phyloP scores from a whole-genome alignment of 2,797 vertebrate genomes.

The Morus bassanus region DNA sequence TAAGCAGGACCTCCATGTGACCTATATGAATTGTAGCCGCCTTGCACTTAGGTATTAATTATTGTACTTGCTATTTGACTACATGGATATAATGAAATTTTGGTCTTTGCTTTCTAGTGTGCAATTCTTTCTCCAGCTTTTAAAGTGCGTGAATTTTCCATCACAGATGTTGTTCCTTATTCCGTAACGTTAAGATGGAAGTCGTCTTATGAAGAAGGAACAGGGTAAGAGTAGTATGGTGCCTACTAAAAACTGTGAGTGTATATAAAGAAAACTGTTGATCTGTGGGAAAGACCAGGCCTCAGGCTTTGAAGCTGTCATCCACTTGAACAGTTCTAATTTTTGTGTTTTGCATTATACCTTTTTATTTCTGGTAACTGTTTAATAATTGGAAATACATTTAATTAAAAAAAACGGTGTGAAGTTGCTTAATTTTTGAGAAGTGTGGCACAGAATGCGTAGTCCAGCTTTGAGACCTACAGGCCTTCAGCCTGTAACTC shows the following conservation, averaged over 20 bases:
- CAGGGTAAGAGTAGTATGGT: conserved; percentile 70
- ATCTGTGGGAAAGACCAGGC: neutral
- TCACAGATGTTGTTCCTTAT: conserved; percentile 80
- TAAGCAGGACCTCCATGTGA: neutral
- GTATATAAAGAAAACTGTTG: neutral
- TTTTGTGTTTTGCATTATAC: neutral
- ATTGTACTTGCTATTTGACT: neutral
- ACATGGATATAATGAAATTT: neutral
- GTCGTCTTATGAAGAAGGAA: conserved; percentile 78
- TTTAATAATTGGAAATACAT: neutral
- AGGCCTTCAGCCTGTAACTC: neutral
- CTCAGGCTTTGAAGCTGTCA: neutral
- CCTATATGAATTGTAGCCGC: neutral
- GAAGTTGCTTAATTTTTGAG: neutral
- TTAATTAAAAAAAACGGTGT: neutral
- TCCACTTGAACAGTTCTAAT: neutral
- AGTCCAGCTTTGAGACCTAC: neutral
- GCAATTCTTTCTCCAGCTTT: conserved; percentile 83
- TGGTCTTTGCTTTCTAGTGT: conserved; percentile 69
- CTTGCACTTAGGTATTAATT: neutral
- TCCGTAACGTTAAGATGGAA: conserved; percentile 79
- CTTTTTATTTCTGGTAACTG: neutral
- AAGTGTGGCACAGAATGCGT: neutral
- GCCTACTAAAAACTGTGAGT: neutral
- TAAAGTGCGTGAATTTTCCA: conserved; percentile 83